phyloP scores from a whole-genome alignment of 1,140 invertebrate species.

The Bombus balteatus region DNA sequence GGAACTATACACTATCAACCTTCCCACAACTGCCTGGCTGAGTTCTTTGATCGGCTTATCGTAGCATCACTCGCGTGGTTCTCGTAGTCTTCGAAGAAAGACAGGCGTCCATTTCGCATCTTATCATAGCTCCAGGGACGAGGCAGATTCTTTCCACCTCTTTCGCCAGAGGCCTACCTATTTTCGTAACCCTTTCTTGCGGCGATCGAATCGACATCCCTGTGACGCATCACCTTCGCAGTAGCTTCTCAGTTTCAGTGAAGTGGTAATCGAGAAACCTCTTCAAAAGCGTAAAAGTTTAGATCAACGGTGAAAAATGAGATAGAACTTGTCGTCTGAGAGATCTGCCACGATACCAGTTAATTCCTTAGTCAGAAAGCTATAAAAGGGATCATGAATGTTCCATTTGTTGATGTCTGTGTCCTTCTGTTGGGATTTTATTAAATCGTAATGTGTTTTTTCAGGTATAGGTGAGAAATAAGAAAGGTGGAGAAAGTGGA shows the following conservation, averaged over 20 bases:
- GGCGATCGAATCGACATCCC: slow-evolving; percentile 23
- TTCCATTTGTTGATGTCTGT: background rate
- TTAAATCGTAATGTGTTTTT: background rate
- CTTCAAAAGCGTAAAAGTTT: background rate
- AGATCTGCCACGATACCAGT: too few species aligned
- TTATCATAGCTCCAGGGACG: slow-evolving; percentile 27
- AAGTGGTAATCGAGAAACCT: background rate
- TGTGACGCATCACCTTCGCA: background rate
- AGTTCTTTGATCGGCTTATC: background rate
- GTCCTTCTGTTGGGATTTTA: background rate
- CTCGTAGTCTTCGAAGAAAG: background rate
- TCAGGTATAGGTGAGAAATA: background rate
- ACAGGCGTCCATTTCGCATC: slow-evolving; percentile 38
- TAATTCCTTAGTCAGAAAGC: background rate
- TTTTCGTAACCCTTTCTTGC: background rate
- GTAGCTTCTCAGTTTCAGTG: background rate
- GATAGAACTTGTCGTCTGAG: background rate
- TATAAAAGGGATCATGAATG: background rate
- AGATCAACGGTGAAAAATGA: background rate
- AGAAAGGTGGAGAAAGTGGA: background rate
- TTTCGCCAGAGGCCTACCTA: background rate
- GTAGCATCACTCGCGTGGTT: slow-evolving; percentile 36
- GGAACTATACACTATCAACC: background rate
- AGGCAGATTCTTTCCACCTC: background rate
- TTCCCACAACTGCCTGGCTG: background rate